Evolutionary conservation across 2,113 vertebrate genomes (phyloP).

Genomic region (Phoxinus phoxinus): DNA sequence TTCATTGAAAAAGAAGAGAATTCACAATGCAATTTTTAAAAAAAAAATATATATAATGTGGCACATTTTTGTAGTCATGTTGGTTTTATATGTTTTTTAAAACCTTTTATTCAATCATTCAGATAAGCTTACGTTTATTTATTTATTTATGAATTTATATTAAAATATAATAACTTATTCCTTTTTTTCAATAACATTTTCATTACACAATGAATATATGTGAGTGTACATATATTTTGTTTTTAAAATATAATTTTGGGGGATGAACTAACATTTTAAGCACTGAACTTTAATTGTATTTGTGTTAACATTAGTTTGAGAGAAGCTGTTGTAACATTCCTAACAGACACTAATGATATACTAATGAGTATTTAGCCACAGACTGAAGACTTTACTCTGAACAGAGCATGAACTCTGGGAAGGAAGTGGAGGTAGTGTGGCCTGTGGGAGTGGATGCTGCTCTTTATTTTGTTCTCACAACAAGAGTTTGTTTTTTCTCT

Average conservation of each 20-base stretch:
- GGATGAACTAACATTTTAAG: background rate
- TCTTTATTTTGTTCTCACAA: slow-evolving; percentile 62
- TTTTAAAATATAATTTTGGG: too few species aligned
- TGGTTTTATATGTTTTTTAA: too few species aligned
- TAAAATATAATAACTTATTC: too few species aligned
- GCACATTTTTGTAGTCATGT: background rate
- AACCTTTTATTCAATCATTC: too few species aligned
- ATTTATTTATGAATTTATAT: too few species aligned
- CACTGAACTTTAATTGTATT: background rate
- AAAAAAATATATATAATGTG: background rate
- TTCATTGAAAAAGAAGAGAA: background rate
- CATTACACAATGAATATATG: too few species aligned
- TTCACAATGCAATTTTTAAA: background rate
- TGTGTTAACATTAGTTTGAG: background rate
- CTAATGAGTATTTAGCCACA: background rate
- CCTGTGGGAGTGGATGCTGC: background rate
- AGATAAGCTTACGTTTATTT: too few species aligned
- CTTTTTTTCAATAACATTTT: too few species aligned
- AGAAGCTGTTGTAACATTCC: background rate
- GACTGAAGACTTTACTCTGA: background rate
- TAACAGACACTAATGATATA: background rate
- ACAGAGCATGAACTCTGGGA: background rate
- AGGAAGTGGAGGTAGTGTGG: background rate
- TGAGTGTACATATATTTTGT: too few species aligned
- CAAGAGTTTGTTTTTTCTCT: slow-evolving; percentile 57